phyloP scores from a whole-genome alignment of 2,113 vertebrate species.

The Hippocampus abdominalis region DNA sequence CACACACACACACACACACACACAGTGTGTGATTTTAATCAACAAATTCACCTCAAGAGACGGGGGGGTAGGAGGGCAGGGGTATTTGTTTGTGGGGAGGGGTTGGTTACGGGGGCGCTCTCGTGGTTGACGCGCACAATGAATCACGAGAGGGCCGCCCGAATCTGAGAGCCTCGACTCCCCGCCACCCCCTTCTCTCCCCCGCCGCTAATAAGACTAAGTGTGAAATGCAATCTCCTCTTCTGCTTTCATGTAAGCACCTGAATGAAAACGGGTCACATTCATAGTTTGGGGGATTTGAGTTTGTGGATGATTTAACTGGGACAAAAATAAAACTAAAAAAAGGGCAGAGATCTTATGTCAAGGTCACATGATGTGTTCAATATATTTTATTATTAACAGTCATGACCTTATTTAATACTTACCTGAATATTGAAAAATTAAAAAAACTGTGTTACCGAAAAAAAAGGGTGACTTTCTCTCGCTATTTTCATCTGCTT shows the following conservation, averaged over 20 bases:
- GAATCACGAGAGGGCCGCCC: conserved; percentile 57
- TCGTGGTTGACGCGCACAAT: conserved; percentile 53
- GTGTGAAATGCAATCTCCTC: conserved; percentile 40
- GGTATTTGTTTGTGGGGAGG: conserved; percentile 33
- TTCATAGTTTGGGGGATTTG: background rate
- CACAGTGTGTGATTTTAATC: conserved; percentile 60
- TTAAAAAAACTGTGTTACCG: no score
- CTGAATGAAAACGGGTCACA: conserved; percentile 1
- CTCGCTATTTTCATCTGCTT: no score
- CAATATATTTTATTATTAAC: background rate
- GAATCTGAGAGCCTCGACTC: conserved; percentile 51
- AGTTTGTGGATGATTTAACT: background rate
- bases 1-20: background rate
- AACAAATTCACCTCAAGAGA: conserved; percentile 59
- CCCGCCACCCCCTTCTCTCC: background rate
- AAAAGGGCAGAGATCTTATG: background rate
- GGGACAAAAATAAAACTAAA: background rate
- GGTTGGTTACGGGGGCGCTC: background rate
- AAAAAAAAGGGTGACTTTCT: no score
- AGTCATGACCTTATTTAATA: background rate
- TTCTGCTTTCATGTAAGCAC: conserved; percentile 19
- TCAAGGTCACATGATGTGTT: background rate
- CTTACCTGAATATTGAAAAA: no score
- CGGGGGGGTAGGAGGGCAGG: conserved; percentile 37
- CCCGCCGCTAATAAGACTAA: conserved; percentile 52